Conservation (phyloP, 2,797 vertebrate species). For the Paedocypris micromegethes region DNA sequence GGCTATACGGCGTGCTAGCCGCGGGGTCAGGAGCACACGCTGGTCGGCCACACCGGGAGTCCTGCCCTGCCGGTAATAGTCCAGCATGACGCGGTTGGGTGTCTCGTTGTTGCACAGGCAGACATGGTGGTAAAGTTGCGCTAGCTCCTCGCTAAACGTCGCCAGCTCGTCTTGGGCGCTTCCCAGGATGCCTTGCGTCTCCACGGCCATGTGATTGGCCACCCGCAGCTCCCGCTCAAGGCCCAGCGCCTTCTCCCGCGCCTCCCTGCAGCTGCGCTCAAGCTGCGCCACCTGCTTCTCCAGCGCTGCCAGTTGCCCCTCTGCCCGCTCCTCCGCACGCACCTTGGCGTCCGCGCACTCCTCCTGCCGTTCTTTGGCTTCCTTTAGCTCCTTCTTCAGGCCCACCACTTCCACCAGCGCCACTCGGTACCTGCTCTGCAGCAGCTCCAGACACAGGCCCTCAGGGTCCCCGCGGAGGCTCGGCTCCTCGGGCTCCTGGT, state of each 20-base stretch:
- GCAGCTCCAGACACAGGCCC: slow-evolving; percentile 83
- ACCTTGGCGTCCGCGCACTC: slow-evolving; percentile 74
- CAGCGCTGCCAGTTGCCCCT: slow-evolving; percentile 71
- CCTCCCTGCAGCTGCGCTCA: slow-evolving; percentile 78
- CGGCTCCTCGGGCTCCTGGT: slow-evolving; percentile 31
- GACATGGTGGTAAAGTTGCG: slow-evolving; percentile 94
- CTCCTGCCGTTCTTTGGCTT: slow-evolving; percentile 81
- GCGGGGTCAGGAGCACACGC: slow-evolving; percentile 70
- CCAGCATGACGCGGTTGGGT: slow-evolving; percentile 92
- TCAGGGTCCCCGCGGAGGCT: slow-evolving; percentile 56
- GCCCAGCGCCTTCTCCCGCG: slow-evolving; percentile 73
- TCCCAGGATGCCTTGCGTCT: slow-evolving; percentile 82
- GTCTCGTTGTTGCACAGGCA: slow-evolving; percentile 97
- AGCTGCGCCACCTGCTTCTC: slow-evolving; percentile 76
- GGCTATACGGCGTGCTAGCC: slow-evolving; percentile 66
- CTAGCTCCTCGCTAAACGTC: slow-evolving; percentile 90
- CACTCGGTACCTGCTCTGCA: slow-evolving; percentile 92
- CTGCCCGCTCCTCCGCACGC: slow-evolving; percentile 69
- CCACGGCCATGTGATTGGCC: slow-evolving; percentile 69
- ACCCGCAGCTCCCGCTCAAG: slow-evolving; percentile 80
- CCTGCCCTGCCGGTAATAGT: slow-evolving; percentile 91
- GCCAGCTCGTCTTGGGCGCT: slow-evolving; percentile 90
- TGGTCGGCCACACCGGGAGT: slow-evolving; percentile 77
- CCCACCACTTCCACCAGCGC: slow-evolving; percentile 92
- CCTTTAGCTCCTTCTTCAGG: slow-evolving; percentile 87